Base-by-base conservation (phyloP, 2,113 vertebrate genomes). In the Hemibagrus wyckioides region DNA sequence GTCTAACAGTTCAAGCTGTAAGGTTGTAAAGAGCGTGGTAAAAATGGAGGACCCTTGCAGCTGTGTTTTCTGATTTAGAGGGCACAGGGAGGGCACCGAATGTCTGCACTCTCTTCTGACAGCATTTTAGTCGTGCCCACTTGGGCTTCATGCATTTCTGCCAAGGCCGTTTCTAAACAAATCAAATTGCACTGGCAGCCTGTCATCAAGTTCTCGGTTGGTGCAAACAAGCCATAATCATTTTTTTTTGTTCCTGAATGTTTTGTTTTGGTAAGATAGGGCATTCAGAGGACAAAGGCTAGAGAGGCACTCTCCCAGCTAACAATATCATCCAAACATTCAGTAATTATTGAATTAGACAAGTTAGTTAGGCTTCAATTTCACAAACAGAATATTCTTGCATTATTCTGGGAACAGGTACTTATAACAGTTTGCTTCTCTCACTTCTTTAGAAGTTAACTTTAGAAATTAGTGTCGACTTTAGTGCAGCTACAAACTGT, bases 21-120 rank as follows among this genome's bases (percentile, higher is more conserved):
- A 88, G 65, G 71, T 86, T 88, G 88, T 88, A 30, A 17, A 28
- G 19, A 50, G n/a, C 4, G 36, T 36, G 7, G 57, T 36, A 17
- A 76, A 86, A 30, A 89, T 89, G 86, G 84, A 7, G 3, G 77
- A 0, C n/a, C 36, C 88, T 80, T 89, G 56, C 0, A 69, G 87
- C 82, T 86, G 75, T 54, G 33, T 33, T 67, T 50, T 71, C n/a
- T 39, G 52, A 21, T 80, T 80, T 71, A 56, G 36, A 76, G 71
- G 83, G 52, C 5, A 77, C 3, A 11, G 61, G 85, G 85, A 33
- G 79, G 79, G 63, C 54, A 69, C 59, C 5, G 17, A 48, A 36
- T 69, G 76, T 56, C 61, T 69, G 59, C 48, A 23, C 30, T 59
- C 33, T 81, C 54, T 81, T 39, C 23, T 80, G 77, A 86, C 85